phyloP scores from a whole-genome alignment of 1,140 invertebrate genomes.

The Zophobas morio region DNA sequence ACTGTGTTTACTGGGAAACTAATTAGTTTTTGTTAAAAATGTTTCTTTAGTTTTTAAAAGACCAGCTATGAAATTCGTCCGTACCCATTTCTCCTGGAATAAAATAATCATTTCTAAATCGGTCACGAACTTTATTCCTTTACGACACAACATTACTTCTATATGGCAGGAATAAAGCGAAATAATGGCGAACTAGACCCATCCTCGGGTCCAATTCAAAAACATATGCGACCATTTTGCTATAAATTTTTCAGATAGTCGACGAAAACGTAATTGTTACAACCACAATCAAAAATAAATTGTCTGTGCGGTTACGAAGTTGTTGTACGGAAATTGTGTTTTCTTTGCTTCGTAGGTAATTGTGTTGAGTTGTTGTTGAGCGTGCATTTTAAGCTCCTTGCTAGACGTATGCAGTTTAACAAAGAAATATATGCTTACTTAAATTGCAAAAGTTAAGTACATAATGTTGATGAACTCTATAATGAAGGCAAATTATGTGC shows the following conservation, averaged over 20 bases:
- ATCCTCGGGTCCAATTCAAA: slow-evolving; percentile 33
- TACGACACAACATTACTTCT: slow-evolving; percentile 39
- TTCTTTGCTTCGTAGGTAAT: neutral
- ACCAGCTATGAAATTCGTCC: neutral
- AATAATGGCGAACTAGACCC: slow-evolving; percentile 36
- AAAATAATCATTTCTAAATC: slow-evolving; percentile 43
- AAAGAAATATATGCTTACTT: neutral
- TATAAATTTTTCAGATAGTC: slow-evolving; percentile 38
- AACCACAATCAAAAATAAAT: slow-evolving; percentile 33
- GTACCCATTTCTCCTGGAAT: slow-evolving; percentile 23
- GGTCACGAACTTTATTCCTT: slow-evolving; percentile 41
- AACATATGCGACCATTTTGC: slow-evolving; percentile 31
- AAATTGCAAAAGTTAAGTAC: neutral
- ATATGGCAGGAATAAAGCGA: slow-evolving; percentile 35
- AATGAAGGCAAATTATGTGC: too few species aligned
- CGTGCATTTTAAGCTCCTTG: neutral
- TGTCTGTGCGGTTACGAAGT: slow-evolving; percentile 9
- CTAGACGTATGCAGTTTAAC: neutral
- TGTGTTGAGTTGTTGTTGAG: neutral
- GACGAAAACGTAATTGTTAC: slow-evolving; percentile 41
- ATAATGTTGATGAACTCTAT: too few species aligned
- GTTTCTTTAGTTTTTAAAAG: too few species aligned
- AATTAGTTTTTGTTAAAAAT: too few species aligned
- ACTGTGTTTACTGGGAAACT: too few species aligned
- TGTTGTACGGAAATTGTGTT: neutral